phyloP scores from a whole-genome alignment of 2,797 vertebrate genomes.

The Craterocephalus amniculus region DNA sequence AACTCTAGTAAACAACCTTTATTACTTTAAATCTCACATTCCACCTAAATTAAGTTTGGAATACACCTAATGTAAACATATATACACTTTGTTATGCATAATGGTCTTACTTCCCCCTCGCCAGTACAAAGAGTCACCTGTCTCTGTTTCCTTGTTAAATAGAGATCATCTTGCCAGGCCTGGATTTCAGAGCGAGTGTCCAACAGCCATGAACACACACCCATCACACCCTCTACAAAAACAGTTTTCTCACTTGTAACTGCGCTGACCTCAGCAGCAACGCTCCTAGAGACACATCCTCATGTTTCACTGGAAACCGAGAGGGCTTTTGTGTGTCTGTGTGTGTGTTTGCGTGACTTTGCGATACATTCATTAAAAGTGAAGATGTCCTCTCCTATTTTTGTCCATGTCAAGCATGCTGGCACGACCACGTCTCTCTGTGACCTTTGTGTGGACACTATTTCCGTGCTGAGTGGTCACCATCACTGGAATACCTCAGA shows the following conservation, averaged over 20 bases:
- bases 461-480: constrained; percentile 28
- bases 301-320: constrained; percentile 35
- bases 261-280: not conserved
- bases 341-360: not conserved
- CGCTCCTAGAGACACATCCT: constrained; percentile 33
- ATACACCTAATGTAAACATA: no score
- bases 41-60: no score
- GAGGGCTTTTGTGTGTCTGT: not conserved
- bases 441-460: constrained; percentile 28
- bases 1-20: no score
- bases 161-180: no score
- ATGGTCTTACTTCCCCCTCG: no score
- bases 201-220: no score
- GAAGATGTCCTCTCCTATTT: constrained; percentile 34
- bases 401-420: constrained; percentile 10
- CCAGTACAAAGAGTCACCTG: no score
- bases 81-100: no score
- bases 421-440: constrained; percentile 11
- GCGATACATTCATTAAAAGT: constrained; percentile 17
- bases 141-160: no score
- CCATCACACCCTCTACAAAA: constrained; percentile 6
- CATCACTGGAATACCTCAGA: constrained; percentile 28
- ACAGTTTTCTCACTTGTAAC: constrained; percentile 27
- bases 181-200: no score
- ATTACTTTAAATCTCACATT: no score